Percentiles rank a stretch among this genome's conserved stretches.
Conservation (phyloP, 1,140 invertebrate species). For the Mesaphorura yosii region DNA sequence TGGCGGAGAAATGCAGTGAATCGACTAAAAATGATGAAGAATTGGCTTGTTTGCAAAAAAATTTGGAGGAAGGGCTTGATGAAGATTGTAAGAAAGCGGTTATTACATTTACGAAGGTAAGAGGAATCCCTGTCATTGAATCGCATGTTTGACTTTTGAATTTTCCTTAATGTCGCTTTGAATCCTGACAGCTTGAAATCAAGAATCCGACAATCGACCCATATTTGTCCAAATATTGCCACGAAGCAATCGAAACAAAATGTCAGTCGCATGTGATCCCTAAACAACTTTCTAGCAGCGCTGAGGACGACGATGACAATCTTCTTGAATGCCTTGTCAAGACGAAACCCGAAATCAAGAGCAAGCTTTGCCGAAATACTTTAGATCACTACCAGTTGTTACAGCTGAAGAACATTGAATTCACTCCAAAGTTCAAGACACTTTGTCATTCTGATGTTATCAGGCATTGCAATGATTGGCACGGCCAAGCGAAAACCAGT, state of each 20-base stretch:
- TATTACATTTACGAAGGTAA: slow-evolving; percentile 77
- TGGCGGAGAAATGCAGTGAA: slow-evolving; percentile 69
- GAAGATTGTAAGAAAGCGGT: slow-evolving; percentile 58
- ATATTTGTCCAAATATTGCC: slow-evolving; percentile 26
- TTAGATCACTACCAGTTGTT: slow-evolving; percentile 91
- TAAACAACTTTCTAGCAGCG: slow-evolving; percentile 42
- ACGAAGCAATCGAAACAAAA: slow-evolving; percentile 23
- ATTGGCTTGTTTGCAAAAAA: slow-evolving; percentile 83
- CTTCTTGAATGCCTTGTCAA: slow-evolving; percentile 88
- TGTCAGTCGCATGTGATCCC: too few relatives aligned
- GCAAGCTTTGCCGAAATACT: slow-evolving; percentile 73
- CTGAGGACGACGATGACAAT: slow-evolving; percentile 43
- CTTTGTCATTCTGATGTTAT: slow-evolving; percentile 75
- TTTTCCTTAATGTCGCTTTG: slow-evolving; percentile 5
- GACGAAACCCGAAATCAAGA: slow-evolving; percentile 75
- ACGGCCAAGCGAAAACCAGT: slow-evolving; percentile 33
- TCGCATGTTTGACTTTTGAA: slow-evolving; percentile 48
- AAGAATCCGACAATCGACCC: slow-evolving; percentile 37
- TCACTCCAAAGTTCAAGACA: slow-evolving; percentile 90
- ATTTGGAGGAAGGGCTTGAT: slow-evolving; percentile 55
- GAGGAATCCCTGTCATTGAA: slow-evolving; percentile 68
- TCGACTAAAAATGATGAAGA: slow-evolving; percentile 73
- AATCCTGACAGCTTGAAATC: slow-evolving; percentile 39
- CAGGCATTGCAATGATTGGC: slow-evolving; percentile 51
- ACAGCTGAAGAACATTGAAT: slow-evolving; percentile 84